phyloP scores from a whole-genome alignment of 1,140 invertebrate genomes.

The Eumeta japonica region DNA sequence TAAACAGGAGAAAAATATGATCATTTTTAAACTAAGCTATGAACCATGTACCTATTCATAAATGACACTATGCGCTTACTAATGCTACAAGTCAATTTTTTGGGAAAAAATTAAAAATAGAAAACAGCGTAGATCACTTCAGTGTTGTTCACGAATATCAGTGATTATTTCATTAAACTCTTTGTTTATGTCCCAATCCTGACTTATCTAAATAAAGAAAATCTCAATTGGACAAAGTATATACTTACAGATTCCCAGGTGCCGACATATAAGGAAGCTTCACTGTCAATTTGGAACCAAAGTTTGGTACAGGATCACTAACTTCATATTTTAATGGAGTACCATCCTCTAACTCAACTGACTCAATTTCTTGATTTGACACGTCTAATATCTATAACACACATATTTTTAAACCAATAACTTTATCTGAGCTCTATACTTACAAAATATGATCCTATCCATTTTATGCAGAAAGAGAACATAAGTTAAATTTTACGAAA shows the following conservation, averaged over 20 bases:
- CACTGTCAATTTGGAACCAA: slow-evolving; percentile 77
- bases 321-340: slow-evolving; percentile 64
- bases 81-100: too few species aligned
- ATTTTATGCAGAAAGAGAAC: not conserved
- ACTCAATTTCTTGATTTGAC: slow-evolving; percentile 66
- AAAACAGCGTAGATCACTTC: too few species aligned
- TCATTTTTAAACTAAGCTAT: too few species aligned
- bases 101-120: too few species aligned
- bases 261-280: slow-evolving; percentile 59
- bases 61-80: too few species aligned
- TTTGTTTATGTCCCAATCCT: too few species aligned
- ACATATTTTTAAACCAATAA: not conserved
- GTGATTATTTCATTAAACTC: too few species aligned
- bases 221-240: too few species aligned
- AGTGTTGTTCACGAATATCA: too few species aligned
- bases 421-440: not conserved
- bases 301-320: slow-evolving; percentile 62
- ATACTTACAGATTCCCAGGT: slow-evolving; percentile 42
- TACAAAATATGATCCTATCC: not conserved
- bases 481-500: not conserved
- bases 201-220: too few species aligned
- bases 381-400: slow-evolving; percentile 74
- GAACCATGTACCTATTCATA: too few species aligned
- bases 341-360: slow-evolving; percentile 58
- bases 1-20: too few species aligned